phyloP scores from a whole-genome alignment of 2,888 invertebrate genomes.

The Limenitis arthemis region DNA sequence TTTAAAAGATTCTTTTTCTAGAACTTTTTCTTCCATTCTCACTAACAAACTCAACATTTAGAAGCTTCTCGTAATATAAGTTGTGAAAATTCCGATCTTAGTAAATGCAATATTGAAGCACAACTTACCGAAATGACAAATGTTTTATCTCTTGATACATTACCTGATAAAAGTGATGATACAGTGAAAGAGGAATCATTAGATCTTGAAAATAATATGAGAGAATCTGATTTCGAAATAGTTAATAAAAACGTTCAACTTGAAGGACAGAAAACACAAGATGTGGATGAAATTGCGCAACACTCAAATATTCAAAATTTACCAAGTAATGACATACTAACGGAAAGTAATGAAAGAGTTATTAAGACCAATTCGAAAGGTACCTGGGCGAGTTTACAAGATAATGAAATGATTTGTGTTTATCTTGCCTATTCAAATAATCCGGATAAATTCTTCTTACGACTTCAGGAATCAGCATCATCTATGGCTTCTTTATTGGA shows the following conservation, averaged over 20 bases:
- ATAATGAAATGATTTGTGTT: slow-evolving; percentile 45
- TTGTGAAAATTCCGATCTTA: too few relatives aligned
- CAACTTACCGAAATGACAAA: too few relatives aligned
- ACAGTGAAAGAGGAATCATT: too few relatives aligned
- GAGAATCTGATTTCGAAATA: too few relatives aligned
- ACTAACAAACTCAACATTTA: slow-evolving; percentile 11
- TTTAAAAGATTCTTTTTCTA: background rate
- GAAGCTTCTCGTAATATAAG: too few relatives aligned
- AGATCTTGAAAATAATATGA: too few relatives aligned
- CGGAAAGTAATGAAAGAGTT: background rate
- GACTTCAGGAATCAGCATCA: slow-evolving; percentile 56
- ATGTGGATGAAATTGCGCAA: slow-evolving; percentile 26
- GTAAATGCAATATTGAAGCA: too few relatives aligned
- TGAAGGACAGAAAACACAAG: background rate
- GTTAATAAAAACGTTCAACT: too few relatives aligned
- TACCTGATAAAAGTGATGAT: too few relatives aligned
- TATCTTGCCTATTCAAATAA: slow-evolving; percentile 54
- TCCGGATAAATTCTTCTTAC: slow-evolving; percentile 65
- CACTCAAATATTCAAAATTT: background rate
- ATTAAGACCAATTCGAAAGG: slow-evolving; percentile 28
- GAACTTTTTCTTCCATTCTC: slow-evolving; percentile 4
- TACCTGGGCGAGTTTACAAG: slow-evolving; percentile 68
- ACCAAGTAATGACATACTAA: background rate
- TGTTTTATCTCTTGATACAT: too few relatives aligned
- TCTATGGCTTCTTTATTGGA: slow-evolving; percentile 46